A percentile compares a stretch with the other conserved stretches of the same genome.
phyloP scores from a whole-genome alignment of 2,797 vertebrate species.

The Myotis pilosus region DNA sequence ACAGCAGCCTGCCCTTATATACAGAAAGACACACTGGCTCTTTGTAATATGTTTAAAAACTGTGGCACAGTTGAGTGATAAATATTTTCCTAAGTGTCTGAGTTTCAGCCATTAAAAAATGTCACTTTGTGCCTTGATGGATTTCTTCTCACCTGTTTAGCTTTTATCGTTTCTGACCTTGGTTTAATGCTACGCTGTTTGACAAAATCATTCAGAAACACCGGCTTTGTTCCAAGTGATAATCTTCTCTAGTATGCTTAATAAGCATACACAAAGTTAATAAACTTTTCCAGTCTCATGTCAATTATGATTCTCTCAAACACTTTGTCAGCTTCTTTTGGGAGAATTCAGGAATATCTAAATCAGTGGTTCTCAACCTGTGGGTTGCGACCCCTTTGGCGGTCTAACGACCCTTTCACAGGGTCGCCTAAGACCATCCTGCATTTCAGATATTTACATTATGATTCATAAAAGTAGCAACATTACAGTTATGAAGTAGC shows the following conservation, averaged over 20 bases:
- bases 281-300: not conserved
- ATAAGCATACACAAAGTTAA: not conserved
- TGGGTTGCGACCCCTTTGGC: too few relatives aligned
- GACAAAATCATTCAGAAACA: not conserved
- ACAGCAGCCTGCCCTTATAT: not conserved
- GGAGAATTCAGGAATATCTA: not conserved
- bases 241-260: not conserved
- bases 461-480: too few relatives aligned
- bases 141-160: not conserved
- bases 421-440: too few relatives aligned
- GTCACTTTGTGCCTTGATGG: not conserved
- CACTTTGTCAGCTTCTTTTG: not conserved
- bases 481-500: too few relatives aligned
- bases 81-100: not conserved
- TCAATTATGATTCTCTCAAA: not conserved
- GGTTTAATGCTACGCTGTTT: not conserved
- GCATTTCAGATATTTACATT: too few relatives aligned
- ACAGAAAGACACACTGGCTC: not conserved
- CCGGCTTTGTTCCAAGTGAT: not conserved
- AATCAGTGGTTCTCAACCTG: too few relatives aligned
- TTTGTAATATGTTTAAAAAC: not conserved
- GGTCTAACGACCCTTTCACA: too few relatives aligned
- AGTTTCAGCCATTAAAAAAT: not conserved
- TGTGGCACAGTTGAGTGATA: not conserved
- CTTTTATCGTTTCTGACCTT: conserved; percentile 1